Evolutionary conservation across 2,113 vertebrate species (phyloP).

Genomic region (Ginglymostoma cirratum): DNA sequence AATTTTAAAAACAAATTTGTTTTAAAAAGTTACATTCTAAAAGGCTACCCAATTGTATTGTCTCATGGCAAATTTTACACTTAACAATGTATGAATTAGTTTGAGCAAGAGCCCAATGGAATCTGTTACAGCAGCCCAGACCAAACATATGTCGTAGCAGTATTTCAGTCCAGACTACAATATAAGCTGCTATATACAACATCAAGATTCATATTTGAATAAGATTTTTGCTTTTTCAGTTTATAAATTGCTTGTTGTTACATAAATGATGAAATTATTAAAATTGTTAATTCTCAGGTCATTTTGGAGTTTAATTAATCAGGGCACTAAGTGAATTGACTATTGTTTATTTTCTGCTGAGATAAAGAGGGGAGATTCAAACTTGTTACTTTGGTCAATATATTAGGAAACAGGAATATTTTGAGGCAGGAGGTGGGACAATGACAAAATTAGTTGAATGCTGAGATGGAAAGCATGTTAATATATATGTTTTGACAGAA

Average conservation of each 20-base stretch:
- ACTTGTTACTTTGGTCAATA: neutral
- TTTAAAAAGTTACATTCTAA: neutral
- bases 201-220: neutral
- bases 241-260: neutral
- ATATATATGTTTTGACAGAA: neutral
- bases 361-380: neutral
- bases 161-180: neutral
- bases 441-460: neutral
- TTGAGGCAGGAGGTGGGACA: neutral
- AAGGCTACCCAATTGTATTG: neutral
- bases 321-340: neutral
- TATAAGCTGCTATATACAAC: neutral
- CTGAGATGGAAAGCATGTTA: neutral
- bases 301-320: neutral
- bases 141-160: neutral
- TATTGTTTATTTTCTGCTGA: conserved; percentile 3
- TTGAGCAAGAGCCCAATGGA: neutral
- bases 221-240: neutral
- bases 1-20: neutral
- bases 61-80: neutral
- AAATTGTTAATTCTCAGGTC: neutral
- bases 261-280: neutral
- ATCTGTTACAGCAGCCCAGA: neutral
- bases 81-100: neutral
- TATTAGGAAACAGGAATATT: neutral